Evolutionary conservation across 1,140 invertebrate species (phyloP).

Genomic region (Drosophila teissieri): DNA sequence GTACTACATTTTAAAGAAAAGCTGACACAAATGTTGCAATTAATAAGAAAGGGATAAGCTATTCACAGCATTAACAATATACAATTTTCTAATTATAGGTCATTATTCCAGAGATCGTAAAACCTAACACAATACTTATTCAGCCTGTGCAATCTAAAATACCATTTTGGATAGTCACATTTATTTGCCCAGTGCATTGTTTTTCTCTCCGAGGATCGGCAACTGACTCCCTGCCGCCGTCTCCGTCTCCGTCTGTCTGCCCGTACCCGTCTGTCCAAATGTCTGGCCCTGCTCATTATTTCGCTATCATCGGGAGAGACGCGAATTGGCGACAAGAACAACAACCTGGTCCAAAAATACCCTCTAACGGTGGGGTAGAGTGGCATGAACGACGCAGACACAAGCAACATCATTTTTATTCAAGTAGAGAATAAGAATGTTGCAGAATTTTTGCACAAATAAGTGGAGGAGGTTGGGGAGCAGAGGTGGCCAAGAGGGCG

Average conservation of each 20-base stretch:
- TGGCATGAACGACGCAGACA: constrained; percentile 34
- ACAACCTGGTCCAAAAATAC: constrained; percentile 43
- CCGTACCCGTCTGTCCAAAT: constrained; percentile 22
- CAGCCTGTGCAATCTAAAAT: too few species aligned
- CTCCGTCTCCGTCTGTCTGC: constrained; percentile 8
- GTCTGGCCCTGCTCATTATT: constrained; percentile 52
- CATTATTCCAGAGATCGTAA: too few species aligned
- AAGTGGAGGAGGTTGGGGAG: constrained; percentile 6
- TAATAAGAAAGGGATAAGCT: too few species aligned
- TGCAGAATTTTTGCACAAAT: constrained; percentile 48
- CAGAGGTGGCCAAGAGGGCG: background rate
- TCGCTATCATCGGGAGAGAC: constrained; percentile 42
- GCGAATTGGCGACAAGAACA: constrained; percentile 24
- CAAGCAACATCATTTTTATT: constrained; percentile 73
- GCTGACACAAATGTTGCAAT: too few species aligned
- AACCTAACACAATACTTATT: too few species aligned
- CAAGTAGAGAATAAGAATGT: constrained; percentile 54
- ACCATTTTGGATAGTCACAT: too few species aligned
- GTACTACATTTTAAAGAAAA: background rate
- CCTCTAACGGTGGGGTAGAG: constrained; percentile 37
- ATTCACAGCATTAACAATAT: too few species aligned
- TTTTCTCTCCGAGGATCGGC: constrained; percentile 36
- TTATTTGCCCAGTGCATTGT: constrained; percentile 4
- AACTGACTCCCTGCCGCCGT: constrained; percentile 4
- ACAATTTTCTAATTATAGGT: too few species aligned